Base-by-base conservation (phyloP, 2,113 vertebrate species). In the Nymphicus hollandicus region DNA sequence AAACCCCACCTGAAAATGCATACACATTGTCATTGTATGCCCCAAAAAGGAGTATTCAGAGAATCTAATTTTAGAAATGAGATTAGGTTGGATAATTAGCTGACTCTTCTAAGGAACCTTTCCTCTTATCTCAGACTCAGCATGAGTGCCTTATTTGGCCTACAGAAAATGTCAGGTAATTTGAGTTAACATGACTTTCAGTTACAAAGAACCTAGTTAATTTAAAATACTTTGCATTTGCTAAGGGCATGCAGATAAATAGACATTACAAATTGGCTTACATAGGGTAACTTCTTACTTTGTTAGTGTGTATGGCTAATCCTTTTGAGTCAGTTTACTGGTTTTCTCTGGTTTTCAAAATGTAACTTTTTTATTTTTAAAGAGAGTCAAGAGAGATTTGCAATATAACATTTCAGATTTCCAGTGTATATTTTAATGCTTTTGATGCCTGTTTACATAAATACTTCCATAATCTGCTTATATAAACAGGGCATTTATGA, bases 391-490 rank as follows among this genome's bases (percentile, higher is more conserved):
- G 44, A 39, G 7, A 58, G 44, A 70, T 74, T 66, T 82, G 8
- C 53, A 82, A 55, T 61, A 53, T 5, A 91, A 55, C 17, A 9
- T 39, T 88, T 90, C 28, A 47, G 31, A 71, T 86, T 82, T 73
- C 81, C 63, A 39, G 4, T 82, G 53, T 55, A 23, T 82, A 65
- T 43, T 28, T 7, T 2, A 17, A n/a, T 66, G 14, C 18, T 69
- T 91, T 53, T 35, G 11, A 56, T 82, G n/a, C 5, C 13, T 28
- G 44, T 85, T 95, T 88, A 80, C 71, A 86, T 73, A 83, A 88
- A 88, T 73, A 66, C 25, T 29, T 88, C 22, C 46, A 53, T 79
- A 96, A 91, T 83, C 39, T 96, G 50, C 66, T 93, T 91, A 73
- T 55, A 63, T 63, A 91, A 89, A 83, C 10, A 64, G 27, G 37